A percentile compares a stretch with the other conserved stretches of the same genome.
phyloP scores from a whole-genome alignment of 2,113 vertebrate genomes.

The Lethenteron reissneri region DNA sequence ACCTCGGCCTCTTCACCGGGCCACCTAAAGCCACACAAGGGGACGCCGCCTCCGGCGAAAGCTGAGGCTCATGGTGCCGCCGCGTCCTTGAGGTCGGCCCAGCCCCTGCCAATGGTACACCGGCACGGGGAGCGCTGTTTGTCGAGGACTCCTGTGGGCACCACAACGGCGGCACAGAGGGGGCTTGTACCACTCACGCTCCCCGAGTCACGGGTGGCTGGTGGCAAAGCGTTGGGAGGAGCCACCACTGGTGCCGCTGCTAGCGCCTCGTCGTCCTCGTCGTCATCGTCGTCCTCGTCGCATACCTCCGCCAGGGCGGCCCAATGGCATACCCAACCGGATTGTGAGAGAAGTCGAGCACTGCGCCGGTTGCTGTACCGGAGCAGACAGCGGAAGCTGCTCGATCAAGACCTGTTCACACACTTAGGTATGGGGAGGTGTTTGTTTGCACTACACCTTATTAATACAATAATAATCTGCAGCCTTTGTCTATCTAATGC shows the following conservation, averaged over 20 bases:
- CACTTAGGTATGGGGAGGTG: slow-evolving; percentile 49
- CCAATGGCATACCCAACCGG: slow-evolving; percentile 57
- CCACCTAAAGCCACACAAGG: too few relatives aligned
- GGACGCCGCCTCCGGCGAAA: too few relatives aligned
- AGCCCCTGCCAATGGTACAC: too few relatives aligned
- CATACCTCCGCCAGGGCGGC: slow-evolving; percentile 22
- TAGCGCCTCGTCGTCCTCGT: slow-evolving; percentile 12
- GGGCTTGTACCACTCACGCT: slow-evolving; percentile 18
- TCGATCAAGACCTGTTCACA: slow-evolving; percentile 76
- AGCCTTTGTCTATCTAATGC: too few relatives aligned
- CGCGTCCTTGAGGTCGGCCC: too few relatives aligned
- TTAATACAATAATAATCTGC: too few relatives aligned
- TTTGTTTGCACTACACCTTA: too few relatives aligned
- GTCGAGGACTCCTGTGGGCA: too few relatives aligned
- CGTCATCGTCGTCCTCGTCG: slow-evolving; percentile 12
- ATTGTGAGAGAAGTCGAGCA: slow-evolving; percentile 41
- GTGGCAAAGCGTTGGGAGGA: slow-evolving; percentile 21
- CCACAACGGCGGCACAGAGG: too few relatives aligned
- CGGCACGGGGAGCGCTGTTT: too few relatives aligned
- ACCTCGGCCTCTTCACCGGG: too few relatives aligned
- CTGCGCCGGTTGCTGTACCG: slow-evolving; percentile 87
- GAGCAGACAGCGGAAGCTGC: slow-evolving; percentile 54
- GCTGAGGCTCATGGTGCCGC: too few relatives aligned
- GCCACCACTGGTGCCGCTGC: slow-evolving; percentile 20
- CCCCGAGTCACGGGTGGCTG: slow-evolving; percentile 38